phyloP scores from a whole-genome alignment of 2,113 vertebrate species.

The Callopanchax toddi region DNA sequence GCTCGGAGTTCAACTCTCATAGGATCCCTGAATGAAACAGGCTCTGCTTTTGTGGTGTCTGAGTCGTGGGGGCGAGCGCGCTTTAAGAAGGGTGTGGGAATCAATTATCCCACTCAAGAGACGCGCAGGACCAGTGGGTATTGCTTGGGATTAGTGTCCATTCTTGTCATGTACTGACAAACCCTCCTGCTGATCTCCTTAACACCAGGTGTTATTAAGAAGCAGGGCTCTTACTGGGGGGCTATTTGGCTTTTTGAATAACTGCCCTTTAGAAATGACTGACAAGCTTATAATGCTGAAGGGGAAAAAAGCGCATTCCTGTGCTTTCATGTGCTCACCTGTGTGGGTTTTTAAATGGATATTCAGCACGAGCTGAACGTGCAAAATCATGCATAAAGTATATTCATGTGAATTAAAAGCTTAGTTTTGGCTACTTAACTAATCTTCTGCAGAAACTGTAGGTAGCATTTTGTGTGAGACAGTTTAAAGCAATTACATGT shows the following conservation, averaged over 20 bases:
- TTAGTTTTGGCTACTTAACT: conserved; percentile 1
- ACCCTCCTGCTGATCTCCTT: conserved; percentile 74
- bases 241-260: conserved; percentile 54
- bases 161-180: conserved; percentile 79
- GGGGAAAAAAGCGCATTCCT: conserved; percentile 57
- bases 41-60: conserved; percentile 57
- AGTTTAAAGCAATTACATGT: background rate
- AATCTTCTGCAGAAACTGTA: conserved; percentile 11
- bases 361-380: conserved; percentile 18
- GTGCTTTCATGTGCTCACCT: conserved; percentile 65
- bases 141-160: conserved; percentile 74
- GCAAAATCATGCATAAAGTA: conserved; percentile 49
- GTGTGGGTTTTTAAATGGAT: conserved; percentile 44
- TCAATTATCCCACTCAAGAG: conserved; percentile 75
- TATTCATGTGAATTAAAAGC: conserved; percentile 3
- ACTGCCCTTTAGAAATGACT: conserved; percentile 67
- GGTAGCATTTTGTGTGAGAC: background rate
- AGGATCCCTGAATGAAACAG: conserved; percentile 56
- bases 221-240: conserved; percentile 57
- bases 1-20: conserved; percentile 41
- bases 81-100: conserved; percentile 78
- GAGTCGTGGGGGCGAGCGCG: conserved; percentile 42
- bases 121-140: conserved; percentile 68
- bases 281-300: conserved; percentile 62
- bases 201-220: conserved; percentile 78